Conservation (phyloP, 2,113 vertebrate species). For the Mungos mungo region DNA sequence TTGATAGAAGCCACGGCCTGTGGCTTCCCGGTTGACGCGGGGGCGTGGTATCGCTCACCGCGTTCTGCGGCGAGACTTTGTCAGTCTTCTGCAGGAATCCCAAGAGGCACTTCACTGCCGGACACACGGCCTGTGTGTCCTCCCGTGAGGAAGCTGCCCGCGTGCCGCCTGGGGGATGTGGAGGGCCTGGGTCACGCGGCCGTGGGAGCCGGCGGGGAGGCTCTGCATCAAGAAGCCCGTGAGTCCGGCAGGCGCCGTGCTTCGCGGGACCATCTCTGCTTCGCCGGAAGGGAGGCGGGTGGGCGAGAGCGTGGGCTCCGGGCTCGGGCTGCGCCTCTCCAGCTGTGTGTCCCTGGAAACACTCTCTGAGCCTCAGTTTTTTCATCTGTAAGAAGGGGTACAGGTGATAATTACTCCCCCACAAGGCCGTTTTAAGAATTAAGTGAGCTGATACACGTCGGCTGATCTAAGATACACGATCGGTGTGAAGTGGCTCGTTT, state of each 20-base stretch:
- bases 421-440: background rate
- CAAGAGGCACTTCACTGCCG: background rate
- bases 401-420: fast-evolving
- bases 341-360: background rate
- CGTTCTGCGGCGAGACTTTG: background rate
- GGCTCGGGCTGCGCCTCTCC: background rate
- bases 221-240: background rate
- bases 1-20: slow-evolving; percentile 53
- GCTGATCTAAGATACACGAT: fast-evolving
- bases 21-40: background rate
- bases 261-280: background rate
- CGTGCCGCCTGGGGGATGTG: background rate
- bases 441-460: fast-evolving
- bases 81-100: background rate
- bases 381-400: background rate
- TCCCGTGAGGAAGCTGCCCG: background rate
- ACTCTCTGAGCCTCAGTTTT: background rate
- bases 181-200: background rate
- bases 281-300: background rate
- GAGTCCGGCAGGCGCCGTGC: fast-evolving
- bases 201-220: background rate
- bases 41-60: background rate
- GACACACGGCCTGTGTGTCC: background rate
- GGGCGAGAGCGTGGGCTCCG: background rate
- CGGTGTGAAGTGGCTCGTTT: fast-evolving